These are phyloP conservation scores for Sericinus montela DNA, from an alignment of 2,888 invertebrate species.

Conservation along the genomic window DNA sequence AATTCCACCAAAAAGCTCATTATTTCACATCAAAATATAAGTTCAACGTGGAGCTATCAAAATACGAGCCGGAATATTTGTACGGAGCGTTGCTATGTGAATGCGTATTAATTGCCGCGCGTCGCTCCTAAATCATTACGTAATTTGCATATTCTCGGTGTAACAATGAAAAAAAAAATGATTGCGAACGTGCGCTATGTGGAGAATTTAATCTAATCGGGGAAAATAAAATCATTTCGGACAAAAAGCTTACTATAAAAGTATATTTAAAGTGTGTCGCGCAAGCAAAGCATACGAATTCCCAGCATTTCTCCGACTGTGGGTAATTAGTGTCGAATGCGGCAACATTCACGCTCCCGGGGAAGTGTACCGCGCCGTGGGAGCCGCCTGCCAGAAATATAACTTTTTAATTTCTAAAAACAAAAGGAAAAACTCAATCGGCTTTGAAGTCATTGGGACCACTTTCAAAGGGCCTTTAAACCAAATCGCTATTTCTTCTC, in stretches of 20 bases:
- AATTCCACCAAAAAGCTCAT: slow-evolving; percentile 14
- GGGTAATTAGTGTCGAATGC: background rate
- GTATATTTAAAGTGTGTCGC: slow-evolving; percentile 22
- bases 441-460: too few species aligned
- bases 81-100: background rate
- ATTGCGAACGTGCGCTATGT: background rate
- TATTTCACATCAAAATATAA: slow-evolving; percentile 1
- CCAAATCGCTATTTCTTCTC: too few species aligned
- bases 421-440: too few species aligned
- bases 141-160: slow-evolving; percentile 8
- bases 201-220: slow-evolving; percentile 20
- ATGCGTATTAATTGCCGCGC: background rate
- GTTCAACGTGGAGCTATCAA: background rate
- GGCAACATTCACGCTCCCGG: background rate
- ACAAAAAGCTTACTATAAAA: slow-evolving; percentile 5
- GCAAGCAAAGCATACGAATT: slow-evolving; percentile 19
- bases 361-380: background rate
- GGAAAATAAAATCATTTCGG: background rate
- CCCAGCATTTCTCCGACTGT: background rate
- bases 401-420: too few species aligned
- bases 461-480: too few species aligned
- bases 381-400: too few species aligned
- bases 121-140: slow-evolving; percentile 2
- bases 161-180: background rate
- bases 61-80: slow-evolving; percentile 1